Evolutionary conservation across 2,797 vertebrate species (phyloP).

Genomic region (Platyrinchus mystaceus): DNA sequence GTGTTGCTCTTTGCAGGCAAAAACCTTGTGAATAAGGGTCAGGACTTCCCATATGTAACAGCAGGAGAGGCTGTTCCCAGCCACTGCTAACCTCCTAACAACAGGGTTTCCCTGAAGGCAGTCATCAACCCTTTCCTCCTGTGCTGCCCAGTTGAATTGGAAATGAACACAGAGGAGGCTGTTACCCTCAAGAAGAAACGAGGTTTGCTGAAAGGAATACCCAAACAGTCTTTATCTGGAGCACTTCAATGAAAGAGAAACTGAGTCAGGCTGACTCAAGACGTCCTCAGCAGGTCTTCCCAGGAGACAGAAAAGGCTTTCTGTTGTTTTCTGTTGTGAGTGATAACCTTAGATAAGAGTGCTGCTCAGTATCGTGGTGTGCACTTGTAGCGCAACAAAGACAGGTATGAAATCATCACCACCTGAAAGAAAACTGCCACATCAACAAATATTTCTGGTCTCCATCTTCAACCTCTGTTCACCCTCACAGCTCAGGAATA

Average conservation of each 20-base stretch:
- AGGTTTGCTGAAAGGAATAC: neutral
- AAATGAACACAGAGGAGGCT: neutral
- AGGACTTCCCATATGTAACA: fast-evolving
- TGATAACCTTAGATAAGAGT: neutral
- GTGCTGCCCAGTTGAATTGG: neutral
- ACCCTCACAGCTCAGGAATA: neutral
- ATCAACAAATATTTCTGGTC: neutral
- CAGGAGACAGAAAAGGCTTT: neutral
- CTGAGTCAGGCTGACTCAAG: neutral
- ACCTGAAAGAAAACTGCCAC: neutral
- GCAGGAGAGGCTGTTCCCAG: neutral
- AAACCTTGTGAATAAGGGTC: neutral
- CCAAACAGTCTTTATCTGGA: neutral
- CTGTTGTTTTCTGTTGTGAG: neutral
- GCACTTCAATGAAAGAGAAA: neutral
- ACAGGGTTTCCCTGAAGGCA: neutral
- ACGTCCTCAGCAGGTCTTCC: neutral
- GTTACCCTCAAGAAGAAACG: neutral
- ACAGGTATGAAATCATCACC: neutral
- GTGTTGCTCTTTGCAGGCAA: neutral
- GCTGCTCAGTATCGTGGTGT: neutral
- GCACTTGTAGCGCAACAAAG: neutral
- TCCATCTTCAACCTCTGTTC: neutral
- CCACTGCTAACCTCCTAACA: neutral
- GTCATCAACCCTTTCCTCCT: neutral